These are phyloP conservation scores for Tyto alba DNA, from an alignment of 2,113 vertebrate species.

Conservation along the genomic window DNA sequence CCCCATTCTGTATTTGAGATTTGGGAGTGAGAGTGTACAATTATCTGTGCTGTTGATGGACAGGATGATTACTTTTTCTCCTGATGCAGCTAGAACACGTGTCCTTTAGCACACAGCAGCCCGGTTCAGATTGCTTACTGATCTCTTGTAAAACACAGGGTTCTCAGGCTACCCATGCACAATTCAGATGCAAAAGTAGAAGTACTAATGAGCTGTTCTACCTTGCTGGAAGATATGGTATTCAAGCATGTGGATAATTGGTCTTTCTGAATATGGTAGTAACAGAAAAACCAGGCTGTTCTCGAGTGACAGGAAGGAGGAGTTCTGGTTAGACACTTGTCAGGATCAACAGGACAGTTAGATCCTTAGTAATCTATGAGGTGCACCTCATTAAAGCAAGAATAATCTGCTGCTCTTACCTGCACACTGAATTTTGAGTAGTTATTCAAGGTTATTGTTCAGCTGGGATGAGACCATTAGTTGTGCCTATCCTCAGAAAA, in stretches of 20 bases:
- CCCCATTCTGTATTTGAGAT: not conserved
- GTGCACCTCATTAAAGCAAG: not conserved
- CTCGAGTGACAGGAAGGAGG: not conserved
- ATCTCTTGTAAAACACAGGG: not conserved
- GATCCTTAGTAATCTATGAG: not conserved
- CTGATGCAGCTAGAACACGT: not conserved
- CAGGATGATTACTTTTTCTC: not conserved
- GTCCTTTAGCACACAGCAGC: not conserved
- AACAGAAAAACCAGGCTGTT: not conserved
- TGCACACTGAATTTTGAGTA: not conserved
- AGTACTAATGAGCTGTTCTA: not conserved
- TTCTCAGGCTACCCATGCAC: not conserved
- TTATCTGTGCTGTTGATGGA: not conserved
- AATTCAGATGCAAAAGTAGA: not conserved
- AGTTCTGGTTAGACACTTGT: not conserved
- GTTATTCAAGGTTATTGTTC: not conserved
- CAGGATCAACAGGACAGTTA: not conserved
- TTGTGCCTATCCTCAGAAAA: not conserved
- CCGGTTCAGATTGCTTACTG: too few species aligned
- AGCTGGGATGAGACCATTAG: not conserved
- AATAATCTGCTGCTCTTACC: not conserved
- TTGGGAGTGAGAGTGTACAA: not conserved
- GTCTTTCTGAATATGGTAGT: not conserved
- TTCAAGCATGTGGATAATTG: not conserved
- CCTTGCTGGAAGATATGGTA: not conserved